These are phyloP conservation scores for Aphelenchoides avenae DNA, from an alignment of 1,140 invertebrate genomes.

Conservation along the genomic window DNA sequence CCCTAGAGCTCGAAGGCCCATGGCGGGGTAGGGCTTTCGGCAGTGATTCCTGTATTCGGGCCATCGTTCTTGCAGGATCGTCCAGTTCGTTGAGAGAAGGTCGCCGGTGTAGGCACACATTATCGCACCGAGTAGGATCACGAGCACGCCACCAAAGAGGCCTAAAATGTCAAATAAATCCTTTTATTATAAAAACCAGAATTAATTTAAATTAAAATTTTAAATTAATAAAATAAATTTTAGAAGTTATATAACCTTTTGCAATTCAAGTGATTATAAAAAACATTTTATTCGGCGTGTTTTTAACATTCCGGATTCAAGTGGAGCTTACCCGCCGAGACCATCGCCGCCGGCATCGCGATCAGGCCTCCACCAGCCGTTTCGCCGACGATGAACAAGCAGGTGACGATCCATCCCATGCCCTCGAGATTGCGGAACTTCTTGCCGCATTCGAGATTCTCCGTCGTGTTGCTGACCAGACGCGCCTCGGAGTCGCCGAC, in stretches of 20 bases:
- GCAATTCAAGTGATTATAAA: not conserved
- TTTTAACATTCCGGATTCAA: not conserved
- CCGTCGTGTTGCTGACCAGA: conserved; percentile 41
- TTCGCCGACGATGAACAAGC: conserved; percentile 48
- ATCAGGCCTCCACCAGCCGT: conserved; percentile 56
- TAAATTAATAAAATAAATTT: not conserved
- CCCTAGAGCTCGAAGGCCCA: conserved; percentile 67
- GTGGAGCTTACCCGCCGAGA: conserved; percentile 43
- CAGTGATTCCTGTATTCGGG: conserved; percentile 66
- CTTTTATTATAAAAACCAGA: conserved; percentile 4
- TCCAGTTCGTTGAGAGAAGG: conserved; percentile 69
- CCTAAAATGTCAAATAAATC: conserved; percentile 23
- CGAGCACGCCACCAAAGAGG: conserved; percentile 39
- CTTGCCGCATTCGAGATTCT: conserved; percentile 34
- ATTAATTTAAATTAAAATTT: not conserved
- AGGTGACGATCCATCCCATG: conserved; percentile 46
- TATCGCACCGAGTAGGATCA: conserved; percentile 49
- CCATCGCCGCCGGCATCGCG: conserved; percentile 53
- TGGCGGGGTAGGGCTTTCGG: conserved; percentile 70
- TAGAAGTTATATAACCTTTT: not conserved
- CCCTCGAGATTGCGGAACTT: conserved; percentile 46
- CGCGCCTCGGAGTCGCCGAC: conserved; percentile 46
- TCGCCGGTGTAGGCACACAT: conserved; percentile 55
- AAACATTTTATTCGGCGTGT: not conserved
- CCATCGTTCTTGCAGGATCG: conserved; percentile 69